Percentiles rank a stretch among this genome's conserved stretches.
phyloP scores from a whole-genome alignment of 2,113 vertebrate genomes.

The Baryphthengus martii region DNA sequence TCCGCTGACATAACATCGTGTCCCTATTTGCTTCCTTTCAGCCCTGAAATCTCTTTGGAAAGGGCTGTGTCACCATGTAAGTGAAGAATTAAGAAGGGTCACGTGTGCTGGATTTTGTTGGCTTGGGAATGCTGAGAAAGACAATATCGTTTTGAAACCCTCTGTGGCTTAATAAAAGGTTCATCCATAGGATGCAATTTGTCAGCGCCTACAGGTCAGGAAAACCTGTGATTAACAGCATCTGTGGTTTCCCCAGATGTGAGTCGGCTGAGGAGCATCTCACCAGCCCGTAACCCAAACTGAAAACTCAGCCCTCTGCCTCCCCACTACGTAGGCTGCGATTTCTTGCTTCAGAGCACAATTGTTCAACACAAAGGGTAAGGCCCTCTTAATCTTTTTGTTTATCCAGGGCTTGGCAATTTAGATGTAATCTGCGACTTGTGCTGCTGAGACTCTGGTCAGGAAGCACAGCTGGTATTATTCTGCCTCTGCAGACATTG shows the following conservation, averaged over 20 bases:
- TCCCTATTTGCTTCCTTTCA: neutral
- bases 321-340: neutral
- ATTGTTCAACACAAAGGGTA: conserved; percentile 48
- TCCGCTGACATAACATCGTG: neutral
- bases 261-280: neutral
- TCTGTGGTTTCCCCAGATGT: conserved; percentile 47
- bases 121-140: neutral
- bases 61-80: neutral
- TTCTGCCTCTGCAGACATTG: neutral
- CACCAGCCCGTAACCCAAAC: neutral
- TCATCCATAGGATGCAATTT: conserved; percentile 55
- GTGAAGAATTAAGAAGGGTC: neutral
- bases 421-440: conserved; percentile 38
- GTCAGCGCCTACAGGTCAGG: conserved; percentile 51
- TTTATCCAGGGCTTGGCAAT: conserved; percentile 52
- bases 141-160: neutral
- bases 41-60: neutral
- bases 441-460: neutral
- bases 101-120: neutral
- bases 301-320: neutral
- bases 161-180: conserved; percentile 53
- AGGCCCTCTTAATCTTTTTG: conserved; percentile 54
- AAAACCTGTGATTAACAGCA: conserved; percentile 49
- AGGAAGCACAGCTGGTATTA: conserved; percentile 28
- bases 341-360: neutral